Percentiles rank a stretch among this genome's conserved stretches.
Conservation (phyloP, 2,888 invertebrate genomes). For the Drosophila silvestris region DNA sequence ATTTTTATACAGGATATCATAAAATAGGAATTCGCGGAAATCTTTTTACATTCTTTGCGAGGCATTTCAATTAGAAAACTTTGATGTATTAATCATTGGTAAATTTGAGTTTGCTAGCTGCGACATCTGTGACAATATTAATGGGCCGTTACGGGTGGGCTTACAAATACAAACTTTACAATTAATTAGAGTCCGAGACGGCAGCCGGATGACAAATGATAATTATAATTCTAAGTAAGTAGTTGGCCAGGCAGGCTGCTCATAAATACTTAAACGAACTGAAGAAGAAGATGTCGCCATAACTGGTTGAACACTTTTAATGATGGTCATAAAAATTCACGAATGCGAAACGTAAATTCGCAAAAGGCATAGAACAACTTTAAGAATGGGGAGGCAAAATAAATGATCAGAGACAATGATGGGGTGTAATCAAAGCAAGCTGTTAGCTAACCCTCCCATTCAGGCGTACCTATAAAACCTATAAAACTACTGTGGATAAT, state of each 20-base stretch:
- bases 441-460: constrained; percentile 24
- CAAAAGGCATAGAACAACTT: constrained; percentile 35
- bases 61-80: constrained; percentile 60
- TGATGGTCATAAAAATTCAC: constrained; percentile 71
- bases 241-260: constrained; percentile 33
- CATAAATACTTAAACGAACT: constrained; percentile 9
- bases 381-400: constrained; percentile 25
- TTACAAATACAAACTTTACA: constrained; percentile 70
- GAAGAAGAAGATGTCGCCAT: constrained; percentile 51
- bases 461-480: constrained; percentile 4
- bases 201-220: constrained; percentile 76
- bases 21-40: background rate
- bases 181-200: constrained; percentile 69
- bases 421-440: constrained; percentile 58
- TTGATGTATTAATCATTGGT: constrained; percentile 71
- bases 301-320: constrained; percentile 69
- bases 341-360: constrained; percentile 40
- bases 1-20: background rate
- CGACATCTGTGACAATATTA: constrained; percentile 80
- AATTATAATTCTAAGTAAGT: constrained; percentile 60
- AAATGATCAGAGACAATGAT: constrained; percentile 63
- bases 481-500: constrained; percentile 34
- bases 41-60: constrained; percentile 5
- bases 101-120: constrained; percentile 35
- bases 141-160: constrained; percentile 56